Evolutionary conservation across 53 echinoderm and acorn worm species (phyloP), one percentile per base, ranked within the genome.

Genomic region (Mesocentrotus franciscanus): DNA sequence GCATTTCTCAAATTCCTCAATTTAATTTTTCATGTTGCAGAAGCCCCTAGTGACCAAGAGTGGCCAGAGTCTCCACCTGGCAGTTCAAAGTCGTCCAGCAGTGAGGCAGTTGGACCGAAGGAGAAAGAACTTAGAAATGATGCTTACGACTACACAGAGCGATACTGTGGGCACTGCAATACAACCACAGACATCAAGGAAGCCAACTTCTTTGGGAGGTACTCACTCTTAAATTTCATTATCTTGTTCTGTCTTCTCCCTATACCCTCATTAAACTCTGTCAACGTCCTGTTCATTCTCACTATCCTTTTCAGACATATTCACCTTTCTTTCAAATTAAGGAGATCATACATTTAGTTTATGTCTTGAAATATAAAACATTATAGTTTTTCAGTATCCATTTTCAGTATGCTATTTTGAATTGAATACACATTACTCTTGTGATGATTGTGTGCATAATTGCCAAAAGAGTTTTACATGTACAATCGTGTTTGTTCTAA

Each of bases 141-240:
- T 33, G 97, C 97, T 20, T 97, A 61, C 33, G 99, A 99, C 95
- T 99, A 99, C 90, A 94, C 97, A 3, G 96, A 97, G 55, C 39
- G 99, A 95, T 99, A 96, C 95, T 99, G 98, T 94, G 99, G 99
- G 18, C 99, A 99, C 89, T 99, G 99, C 92, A 99, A 99, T 92
- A 99, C 99, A 14, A 99, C 99, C 64, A 99, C 99, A 8, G 99
- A 99, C 61, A 99, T 99, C 92, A 99, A 99, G 76, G 99, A 99
- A 92, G 99, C 99, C 20, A 99, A 99, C 95, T 99, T 98, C 97
- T 99, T 99, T 95, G 99, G 99, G 72, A 99, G 99, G 99, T 99
- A 95, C 8, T 4, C 81, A 78, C 34, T 76, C 0, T 15, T 33
- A n/a, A 24, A 58, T 89, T 26, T 60, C 24, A 29, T 60, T 56